Evolutionary conservation across 2,888 invertebrate genomes (phyloP), one percentile per base, ranked within the genome.

Genomic region (Hemaris fuciformis): DNA sequence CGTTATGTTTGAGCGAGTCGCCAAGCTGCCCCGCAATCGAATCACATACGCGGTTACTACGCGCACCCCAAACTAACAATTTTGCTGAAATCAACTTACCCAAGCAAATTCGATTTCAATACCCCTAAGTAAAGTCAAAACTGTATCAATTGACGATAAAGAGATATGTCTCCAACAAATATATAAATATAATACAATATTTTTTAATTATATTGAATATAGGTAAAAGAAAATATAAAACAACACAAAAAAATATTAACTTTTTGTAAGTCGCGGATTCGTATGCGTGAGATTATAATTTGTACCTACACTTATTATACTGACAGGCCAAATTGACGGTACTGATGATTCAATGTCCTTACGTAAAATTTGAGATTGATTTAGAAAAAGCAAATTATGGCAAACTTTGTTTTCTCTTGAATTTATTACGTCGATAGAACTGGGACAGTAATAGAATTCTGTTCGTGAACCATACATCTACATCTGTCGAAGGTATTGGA

Each of bases 11-110:
- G 74, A 78, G 74, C 76, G 74, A 67, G 64, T 71, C 65, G 74
- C 76, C 76, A 75, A 73, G 69, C 73, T 76, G 77, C 69, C 66
- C 83, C 84, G 81, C 87, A 92, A 92, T 92, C 86, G 85, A 87
- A 92, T 92, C 90, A 89, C 89, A 87, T 86, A 80, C 86, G 82
- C 85, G 85, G 88, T 84, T 85, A 80, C 85, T 72, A 69, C 66
- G 65, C 70, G 66, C 76, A 75, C 77, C 76, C 76, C 73, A 72
- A 71, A 73, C 74, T 73, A 73, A 75, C 69, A 81, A 86, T 85
- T 86, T 81, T 82, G 77, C 80, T 81, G 78, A 85, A 88, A 89
- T 86, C 79, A 77, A 88, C 80, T 89, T 87, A 85, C 71, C 77
- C 76, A 78, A 67, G 72, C 82, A 88, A 89, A 89, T 88, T 85